Percentiles rank a stretch among this genome's conserved stretches.
These are phyloP conservation scores for Sycon ciliatum DNA, from an alignment of 37 sponge, comb jelly and placozoan genomes.

Conservation along the genomic window DNA sequence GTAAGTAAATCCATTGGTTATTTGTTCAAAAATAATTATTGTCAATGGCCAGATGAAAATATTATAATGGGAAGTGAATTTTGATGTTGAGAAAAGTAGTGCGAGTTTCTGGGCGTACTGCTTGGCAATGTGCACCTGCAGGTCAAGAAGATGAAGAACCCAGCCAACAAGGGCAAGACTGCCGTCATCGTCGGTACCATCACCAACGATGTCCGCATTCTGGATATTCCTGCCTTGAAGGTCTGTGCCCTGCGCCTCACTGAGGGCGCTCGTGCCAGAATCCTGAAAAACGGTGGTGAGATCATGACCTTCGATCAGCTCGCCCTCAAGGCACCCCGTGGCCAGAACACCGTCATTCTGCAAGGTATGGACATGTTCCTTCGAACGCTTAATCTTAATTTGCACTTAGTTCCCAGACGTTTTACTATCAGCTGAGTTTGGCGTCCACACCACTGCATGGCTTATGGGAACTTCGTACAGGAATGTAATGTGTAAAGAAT, in stretches of 20 bases:
- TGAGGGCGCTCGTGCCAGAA: constrained; percentile 83
- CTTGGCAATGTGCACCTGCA: constrained; percentile 16
- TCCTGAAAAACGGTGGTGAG: constrained; percentile 91
- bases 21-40: neutral
- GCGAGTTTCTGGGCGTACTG: neutral
- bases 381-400: neutral
- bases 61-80: too few species aligned
- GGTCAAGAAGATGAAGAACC: constrained; percentile 76
- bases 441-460: neutral
- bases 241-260: constrained; percentile 84
- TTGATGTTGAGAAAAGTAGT: neutral
- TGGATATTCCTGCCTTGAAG: constrained; percentile 69
- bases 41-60: neutral
- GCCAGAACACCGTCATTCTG: constrained; percentile 87
- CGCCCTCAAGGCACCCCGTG: constrained; percentile 80
- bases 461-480: neutral
- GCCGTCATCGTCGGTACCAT: constrained; percentile 94
- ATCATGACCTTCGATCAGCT: constrained; percentile 97
- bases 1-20: constrained; percentile 37
- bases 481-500: neutral
- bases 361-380: constrained; percentile 50
- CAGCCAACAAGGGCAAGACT: constrained; percentile 52
- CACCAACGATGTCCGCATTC: constrained; percentile 81
- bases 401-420: neutral
- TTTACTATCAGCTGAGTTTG: neutral